A percentile compares a stretch with the other conserved stretches of the same genome.
phyloP scores from a whole-genome alignment of 2,888 invertebrate species.

The Amblyteles armatorius region DNA sequence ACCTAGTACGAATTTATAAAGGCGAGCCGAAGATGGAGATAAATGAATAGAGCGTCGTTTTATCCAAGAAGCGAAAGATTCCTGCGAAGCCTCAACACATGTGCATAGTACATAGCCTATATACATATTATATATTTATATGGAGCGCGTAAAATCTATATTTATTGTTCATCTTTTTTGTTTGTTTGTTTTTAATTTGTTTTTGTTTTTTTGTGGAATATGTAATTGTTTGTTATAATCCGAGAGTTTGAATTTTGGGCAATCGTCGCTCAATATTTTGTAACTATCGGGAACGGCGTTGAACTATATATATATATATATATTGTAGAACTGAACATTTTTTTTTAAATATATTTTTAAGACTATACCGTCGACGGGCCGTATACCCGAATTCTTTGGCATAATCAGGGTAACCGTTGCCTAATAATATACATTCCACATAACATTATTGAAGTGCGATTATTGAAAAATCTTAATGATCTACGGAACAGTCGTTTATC shows the following conservation, averaged over 20 bases:
- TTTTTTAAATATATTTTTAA: constrained; percentile 50
- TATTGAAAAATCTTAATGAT: constrained; percentile 1
- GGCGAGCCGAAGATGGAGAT: constrained; percentile 8
- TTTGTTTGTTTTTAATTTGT: background rate
- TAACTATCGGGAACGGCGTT: constrained; percentile 31
- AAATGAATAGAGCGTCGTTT: background rate
- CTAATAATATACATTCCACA: constrained; percentile 52
- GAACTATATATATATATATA: constrained; percentile 38
- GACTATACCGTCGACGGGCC: constrained; percentile 41
- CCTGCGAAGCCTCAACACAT: constrained; percentile 39
- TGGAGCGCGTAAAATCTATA: constrained; percentile 52
- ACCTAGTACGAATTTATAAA: constrained; percentile 34
- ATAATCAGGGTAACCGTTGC: constrained; percentile 56
- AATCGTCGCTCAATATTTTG: constrained; percentile 21
- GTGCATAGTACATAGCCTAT: constrained; percentile 51
- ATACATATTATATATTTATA: constrained; percentile 54
- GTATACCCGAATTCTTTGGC: constrained; percentile 48
- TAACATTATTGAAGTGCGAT: constrained; percentile 7
- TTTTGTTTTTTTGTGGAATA: constrained; percentile 25
- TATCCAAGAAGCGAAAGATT: constrained; percentile 43
- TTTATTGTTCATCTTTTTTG: constrained; percentile 39
- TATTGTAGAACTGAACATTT: constrained; percentile 36
- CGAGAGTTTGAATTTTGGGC: constrained; percentile 27
- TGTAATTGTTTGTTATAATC: constrained; percentile 55
- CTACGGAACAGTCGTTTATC: background rate